Conservation (phyloP, 2,113 vertebrate genomes). For the Bagarius yarrelli region DNA sequence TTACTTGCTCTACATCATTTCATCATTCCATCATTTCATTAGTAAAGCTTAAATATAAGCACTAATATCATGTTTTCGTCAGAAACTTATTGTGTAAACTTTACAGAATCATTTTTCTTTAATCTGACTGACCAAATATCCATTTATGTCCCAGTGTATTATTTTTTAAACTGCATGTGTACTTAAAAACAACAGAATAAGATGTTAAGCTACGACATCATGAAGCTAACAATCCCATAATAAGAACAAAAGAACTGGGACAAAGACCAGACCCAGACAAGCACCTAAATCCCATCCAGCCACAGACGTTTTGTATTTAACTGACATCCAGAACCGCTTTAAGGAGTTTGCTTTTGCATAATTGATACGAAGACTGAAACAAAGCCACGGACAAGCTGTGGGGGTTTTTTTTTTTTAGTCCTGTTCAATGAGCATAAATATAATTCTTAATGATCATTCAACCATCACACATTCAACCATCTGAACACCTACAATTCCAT, state of each 20-base stretch:
- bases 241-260: constrained; percentile 29
- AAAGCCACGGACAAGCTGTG: constrained; percentile 43
- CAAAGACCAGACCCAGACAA: background rate
- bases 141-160: too few species aligned
- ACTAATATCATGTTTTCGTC: too few species aligned
- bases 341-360: constrained; percentile 55
- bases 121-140: too few species aligned
- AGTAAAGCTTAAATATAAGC: too few species aligned
- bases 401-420: constrained; percentile 38
- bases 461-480: constrained; percentile 27
- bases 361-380: constrained; percentile 61
- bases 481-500: constrained; percentile 49
- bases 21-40: too few species aligned
- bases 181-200: background rate
- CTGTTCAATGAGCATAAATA: constrained; percentile 41
- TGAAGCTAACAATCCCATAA: constrained; percentile 13
- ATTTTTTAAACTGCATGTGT: background rate
- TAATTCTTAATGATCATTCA: constrained; percentile 46
- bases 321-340: constrained; percentile 28
- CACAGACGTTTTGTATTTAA: constrained; percentile 2
- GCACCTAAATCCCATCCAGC: background rate
- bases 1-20: too few species aligned
- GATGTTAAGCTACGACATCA: background rate
- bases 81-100: too few species aligned
- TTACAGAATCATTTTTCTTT: too few species aligned